Evolutionary conservation across 2,113 vertebrate genomes (phyloP), one percentile per base, ranked within the genome.

Genomic region (Dasyprocta punctata): DNA sequence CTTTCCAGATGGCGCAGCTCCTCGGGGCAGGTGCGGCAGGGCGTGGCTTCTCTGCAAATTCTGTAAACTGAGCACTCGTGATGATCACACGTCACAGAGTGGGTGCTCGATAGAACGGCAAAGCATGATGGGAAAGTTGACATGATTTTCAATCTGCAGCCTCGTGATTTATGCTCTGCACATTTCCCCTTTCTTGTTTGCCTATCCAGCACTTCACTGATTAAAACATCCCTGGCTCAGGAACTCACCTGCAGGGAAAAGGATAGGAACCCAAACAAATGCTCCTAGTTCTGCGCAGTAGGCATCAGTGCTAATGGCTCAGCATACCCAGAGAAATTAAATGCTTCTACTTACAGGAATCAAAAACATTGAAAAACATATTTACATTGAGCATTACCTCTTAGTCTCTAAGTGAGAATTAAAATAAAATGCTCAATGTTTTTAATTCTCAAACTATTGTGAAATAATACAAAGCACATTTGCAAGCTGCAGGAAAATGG

Each of bases 261-360:
- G 4, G 14, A 30, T 36, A 83, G 75, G 20, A 81, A 88, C 38
- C 7, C 22, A 1, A 87, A 24, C 0, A 3, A n/a, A 4, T 61
- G 11, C 36, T 89, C 17, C 38, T 19, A 41, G 5, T 22, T 38
- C 44, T 73, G 75, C 92, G 54, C 2, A 80, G 41, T 84, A 89
- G 44, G 33, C 44, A n/a, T 54, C 30, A 12, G 38, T 82, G 75
- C 49, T 88, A 56, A 56, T 4, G 16, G 54, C 54, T 95, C 44
- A 75, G 41, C 67, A 77, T 41, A 61, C 71, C 89, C 47, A 83
- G 44, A 97, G 87, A 95, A 82, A 82, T 73, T 83, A 80, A 95
- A 85, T 77, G 33, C 73, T 82, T 78, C 71, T 94, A 54, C n/a
- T 71, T 61, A 52, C 26, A 90, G 36, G 24, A 92, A 47, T 86